Percentiles rank a stretch among this genome's conserved stretches.
These are phyloP conservation scores for Styela clava DNA, from an alignment of 23 tunicate species.

Conservation along the genomic window DNA sequence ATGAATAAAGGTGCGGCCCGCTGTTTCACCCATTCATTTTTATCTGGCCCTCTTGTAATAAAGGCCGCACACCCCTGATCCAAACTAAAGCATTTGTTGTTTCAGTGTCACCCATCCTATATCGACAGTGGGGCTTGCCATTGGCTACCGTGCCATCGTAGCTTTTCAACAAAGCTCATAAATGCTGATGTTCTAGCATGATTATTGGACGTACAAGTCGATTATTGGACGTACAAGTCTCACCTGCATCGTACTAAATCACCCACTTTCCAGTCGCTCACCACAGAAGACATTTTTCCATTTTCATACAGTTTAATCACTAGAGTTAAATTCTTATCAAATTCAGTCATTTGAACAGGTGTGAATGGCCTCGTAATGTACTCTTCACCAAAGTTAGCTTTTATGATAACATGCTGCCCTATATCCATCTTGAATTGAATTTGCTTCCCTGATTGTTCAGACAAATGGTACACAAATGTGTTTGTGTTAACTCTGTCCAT, in stretches of 20 bases:
- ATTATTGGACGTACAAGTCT: too few relatives aligned
- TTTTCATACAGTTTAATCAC: slow-evolving; percentile 22
- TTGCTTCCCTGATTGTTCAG: not conserved
- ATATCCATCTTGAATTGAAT: not conserved
- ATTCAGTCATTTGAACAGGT: not conserved
- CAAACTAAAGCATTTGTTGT: too few relatives aligned
- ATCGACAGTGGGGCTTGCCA: too few relatives aligned
- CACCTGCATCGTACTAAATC: slow-evolving; percentile 17
- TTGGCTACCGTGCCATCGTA: too few relatives aligned
- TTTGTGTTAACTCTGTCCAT: not conserved
- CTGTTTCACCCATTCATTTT: too few relatives aligned
- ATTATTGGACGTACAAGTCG: too few relatives aligned
- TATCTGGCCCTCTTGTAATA: too few relatives aligned
- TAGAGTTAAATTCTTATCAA: not conserved
- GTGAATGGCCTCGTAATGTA: slow-evolving; percentile 13
- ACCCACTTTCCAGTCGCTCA: slow-evolving; percentile 6
- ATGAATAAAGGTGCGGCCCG: too few relatives aligned
- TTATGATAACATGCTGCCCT: slow-evolving; percentile 21
- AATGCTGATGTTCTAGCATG: too few relatives aligned
- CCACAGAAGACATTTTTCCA: slow-evolving; percentile 28
- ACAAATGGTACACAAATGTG: not conserved
- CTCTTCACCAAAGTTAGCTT: not conserved
- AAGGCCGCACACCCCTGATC: too few relatives aligned
- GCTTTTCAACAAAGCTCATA: too few relatives aligned
- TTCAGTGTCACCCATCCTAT: too few relatives aligned